Percentiles rank a stretch among this genome's conserved stretches.
These are phyloP conservation scores for Cosmia trapezina DNA, from an alignment of 2,888 invertebrate genomes.

Conservation along the genomic window DNA sequence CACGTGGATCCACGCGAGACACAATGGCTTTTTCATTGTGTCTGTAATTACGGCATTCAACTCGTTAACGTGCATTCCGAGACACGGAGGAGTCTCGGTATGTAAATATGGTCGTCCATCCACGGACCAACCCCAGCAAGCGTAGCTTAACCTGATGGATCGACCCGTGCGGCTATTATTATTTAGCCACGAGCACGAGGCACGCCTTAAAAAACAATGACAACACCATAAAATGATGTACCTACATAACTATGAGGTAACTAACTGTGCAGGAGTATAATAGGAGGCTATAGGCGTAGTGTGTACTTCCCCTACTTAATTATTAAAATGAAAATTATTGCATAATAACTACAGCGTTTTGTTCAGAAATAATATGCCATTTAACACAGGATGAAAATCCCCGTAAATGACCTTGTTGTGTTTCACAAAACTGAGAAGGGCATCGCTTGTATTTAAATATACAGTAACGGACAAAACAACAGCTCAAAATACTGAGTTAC, in stretches of 20 bases:
- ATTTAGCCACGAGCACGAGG: no score
- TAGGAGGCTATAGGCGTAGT: neutral
- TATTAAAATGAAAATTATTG: constrained; percentile 1
- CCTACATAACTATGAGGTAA: neutral
- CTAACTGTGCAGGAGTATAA: constrained; percentile 3
- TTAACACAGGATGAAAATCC: constrained; percentile 14
- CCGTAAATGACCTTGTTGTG: constrained; percentile 56
- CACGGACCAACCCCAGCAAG: no score
- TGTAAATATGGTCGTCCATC: no score
- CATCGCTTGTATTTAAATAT: constrained; percentile 35
- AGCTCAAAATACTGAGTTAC: constrained; percentile 56
- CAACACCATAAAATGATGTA: constrained; percentile 14
- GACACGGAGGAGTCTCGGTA: no score
- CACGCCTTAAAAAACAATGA: constrained; percentile 7
- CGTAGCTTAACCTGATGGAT: no score
- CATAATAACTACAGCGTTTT: neutral
- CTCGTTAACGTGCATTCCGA: no score
- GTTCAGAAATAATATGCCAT: constrained; percentile 26
- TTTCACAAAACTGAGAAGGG: constrained; percentile 25
- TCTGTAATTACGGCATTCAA: no score
- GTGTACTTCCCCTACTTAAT: constrained; percentile 5
- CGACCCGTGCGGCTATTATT: no score
- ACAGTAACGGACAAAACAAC: constrained; percentile 63
- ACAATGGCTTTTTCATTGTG: no score
- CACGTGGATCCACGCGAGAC: no score